phyloP scores from a whole-genome alignment of 2,888 invertebrate species.

The Erannis defoliaria region DNA sequence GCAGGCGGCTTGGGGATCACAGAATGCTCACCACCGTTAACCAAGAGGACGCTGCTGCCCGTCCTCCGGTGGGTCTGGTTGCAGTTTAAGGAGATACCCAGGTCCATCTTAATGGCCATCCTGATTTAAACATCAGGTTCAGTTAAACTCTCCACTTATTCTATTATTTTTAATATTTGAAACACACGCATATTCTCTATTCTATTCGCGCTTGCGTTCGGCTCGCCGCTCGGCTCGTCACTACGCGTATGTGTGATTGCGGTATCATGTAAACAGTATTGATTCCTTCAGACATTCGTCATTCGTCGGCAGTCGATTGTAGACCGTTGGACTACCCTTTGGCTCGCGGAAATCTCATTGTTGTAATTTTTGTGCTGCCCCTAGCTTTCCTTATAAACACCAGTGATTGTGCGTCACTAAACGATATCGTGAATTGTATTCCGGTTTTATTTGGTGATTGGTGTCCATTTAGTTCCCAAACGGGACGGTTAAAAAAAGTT shows the following conservation, averaged over 20 bases:
- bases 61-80: too few species aligned
- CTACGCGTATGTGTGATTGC: not conserved
- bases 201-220: not conserved
- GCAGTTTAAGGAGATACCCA: too few species aligned
- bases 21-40: too few species aligned
- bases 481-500: not conserved
- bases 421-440: not conserved
- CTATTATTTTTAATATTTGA: too few species aligned
- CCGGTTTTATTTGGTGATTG: not conserved
- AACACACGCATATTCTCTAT: too few species aligned
- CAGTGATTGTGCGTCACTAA: not conserved
- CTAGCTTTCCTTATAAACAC: not conserved
- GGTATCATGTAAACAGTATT: conserved; percentile 28
- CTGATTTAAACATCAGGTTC: too few species aligned
- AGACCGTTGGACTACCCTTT: conserved; percentile 5
- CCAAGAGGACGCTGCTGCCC: too few species aligned
- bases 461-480: not conserved
- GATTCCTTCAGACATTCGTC: conserved; percentile 1
- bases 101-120: too few species aligned
- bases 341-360: not conserved
- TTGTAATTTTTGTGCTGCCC: not conserved
- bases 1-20: too few species aligned
- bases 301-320: conserved; percentile 2
- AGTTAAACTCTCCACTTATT: too few species aligned
- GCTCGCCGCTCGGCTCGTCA: not conserved